These are phyloP conservation scores for Apoda limacodes DNA, from an alignment of 2,888 invertebrate species.

Conservation along the genomic window DNA sequence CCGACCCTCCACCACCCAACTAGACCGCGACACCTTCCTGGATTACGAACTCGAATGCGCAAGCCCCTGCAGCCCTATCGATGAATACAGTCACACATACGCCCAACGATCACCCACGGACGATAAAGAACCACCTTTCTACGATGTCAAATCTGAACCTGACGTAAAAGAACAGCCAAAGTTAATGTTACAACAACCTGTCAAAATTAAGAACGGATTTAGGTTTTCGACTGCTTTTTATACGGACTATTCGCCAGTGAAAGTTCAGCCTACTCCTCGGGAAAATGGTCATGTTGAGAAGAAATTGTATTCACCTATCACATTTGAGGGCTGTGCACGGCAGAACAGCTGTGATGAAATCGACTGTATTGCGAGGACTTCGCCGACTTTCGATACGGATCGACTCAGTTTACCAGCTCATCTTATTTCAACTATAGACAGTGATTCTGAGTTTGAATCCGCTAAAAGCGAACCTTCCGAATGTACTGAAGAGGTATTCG, in stretches of 20 bases:
- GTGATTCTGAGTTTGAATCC: conserved; percentile 62
- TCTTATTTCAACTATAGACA: conserved; percentile 36
- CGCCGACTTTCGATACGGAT: conserved; percentile 25
- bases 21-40: conserved; percentile 71
- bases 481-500: conserved; percentile 33
- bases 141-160: conserved; percentile 59
- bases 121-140: conserved; percentile 67
- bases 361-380: conserved; percentile 33
- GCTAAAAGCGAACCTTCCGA: conserved; percentile 60
- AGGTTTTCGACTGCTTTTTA: conserved; percentile 52
- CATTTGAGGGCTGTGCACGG: conserved; percentile 58
- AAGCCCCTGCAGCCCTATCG: conserved; percentile 78
- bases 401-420: conserved; percentile 29
- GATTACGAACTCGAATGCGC: conserved; percentile 75
- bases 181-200: conserved; percentile 50
- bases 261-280: conserved; percentile 47
- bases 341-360: conserved; percentile 53
- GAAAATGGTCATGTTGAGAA: conserved; percentile 58
- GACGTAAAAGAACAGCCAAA: conserved; percentile 45
- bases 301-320: conserved; percentile 54
- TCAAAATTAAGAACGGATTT: conserved; percentile 62
- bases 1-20: conserved; percentile 33
- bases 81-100: conserved; percentile 65
- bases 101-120: conserved; percentile 61
- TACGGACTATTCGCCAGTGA: conserved; percentile 49